Evolutionary conservation across 2,113 vertebrate genomes (phyloP).

Genomic region (Gymnobelideus leadbeateri): DNA sequence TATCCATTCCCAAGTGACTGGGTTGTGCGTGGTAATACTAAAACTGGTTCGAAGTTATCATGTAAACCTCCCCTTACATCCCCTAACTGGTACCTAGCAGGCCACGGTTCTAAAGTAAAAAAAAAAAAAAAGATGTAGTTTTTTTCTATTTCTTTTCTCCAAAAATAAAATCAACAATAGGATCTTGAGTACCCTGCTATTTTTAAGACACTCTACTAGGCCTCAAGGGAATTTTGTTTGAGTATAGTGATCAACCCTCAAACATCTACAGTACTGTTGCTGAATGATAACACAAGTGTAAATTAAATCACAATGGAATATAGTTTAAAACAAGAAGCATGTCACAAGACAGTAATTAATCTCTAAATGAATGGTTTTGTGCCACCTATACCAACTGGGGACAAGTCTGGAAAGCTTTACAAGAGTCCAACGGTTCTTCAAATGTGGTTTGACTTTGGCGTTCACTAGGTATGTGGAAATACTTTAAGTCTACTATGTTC

Average conservation of each 20-base stretch:
- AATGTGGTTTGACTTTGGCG: conserved; percentile 67
- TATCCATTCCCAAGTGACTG: background rate
- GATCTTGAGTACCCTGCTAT: background rate
- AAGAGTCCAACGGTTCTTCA: conserved; percentile 54
- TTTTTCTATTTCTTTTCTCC: background rate
- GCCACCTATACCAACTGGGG: conserved; percentile 54
- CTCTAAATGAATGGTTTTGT: conserved; percentile 43
- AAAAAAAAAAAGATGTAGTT: background rate
- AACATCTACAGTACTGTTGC: background rate
- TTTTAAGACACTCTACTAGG: background rate
- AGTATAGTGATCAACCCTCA: background rate
- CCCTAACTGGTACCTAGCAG: conserved; percentile 40
- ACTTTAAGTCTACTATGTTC: conserved; percentile 50
- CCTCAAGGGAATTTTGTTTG: background rate
- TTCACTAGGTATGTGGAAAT: conserved; percentile 48
- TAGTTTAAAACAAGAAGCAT: conserved; percentile 37
- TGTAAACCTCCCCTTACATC: conserved; percentile 40
- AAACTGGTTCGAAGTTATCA: background rate
- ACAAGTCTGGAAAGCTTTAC: conserved; percentile 57
- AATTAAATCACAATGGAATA: conserved; percentile 8
- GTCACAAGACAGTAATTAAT: conserved; percentile 20
- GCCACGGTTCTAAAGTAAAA: background rate
- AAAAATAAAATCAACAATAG: background rate
- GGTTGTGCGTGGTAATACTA: background rate
- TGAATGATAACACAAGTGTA: conserved; percentile 5